Evolutionary conservation across 2,797 vertebrate genomes (phyloP).

Genomic region (Sebastes umbrosus): DNA sequence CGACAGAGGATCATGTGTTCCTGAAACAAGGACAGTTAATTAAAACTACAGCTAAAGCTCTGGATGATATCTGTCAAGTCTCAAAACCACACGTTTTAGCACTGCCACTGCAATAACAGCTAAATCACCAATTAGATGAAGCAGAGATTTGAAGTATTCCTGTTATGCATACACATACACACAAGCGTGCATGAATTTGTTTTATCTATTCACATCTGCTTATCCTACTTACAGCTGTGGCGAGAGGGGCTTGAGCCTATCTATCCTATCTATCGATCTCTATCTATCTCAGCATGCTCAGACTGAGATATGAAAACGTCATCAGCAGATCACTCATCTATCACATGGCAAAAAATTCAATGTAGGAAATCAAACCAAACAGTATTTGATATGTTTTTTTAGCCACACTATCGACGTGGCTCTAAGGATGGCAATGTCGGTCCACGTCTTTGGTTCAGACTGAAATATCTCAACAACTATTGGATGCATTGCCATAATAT

Average conservation of each 20-base stretch:
- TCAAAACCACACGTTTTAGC: background rate
- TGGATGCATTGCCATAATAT: background rate
- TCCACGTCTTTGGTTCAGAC: background rate
- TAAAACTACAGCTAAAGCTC: background rate
- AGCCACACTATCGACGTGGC: background rate
- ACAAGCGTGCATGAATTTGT: background rate
- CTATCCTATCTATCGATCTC: background rate
- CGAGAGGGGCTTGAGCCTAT: background rate
- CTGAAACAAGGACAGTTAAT: slow-evolving; percentile 69
- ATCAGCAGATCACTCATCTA: background rate
- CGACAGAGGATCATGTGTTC: slow-evolving; percentile 98
- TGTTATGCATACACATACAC: background rate
- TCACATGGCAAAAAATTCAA: background rate
- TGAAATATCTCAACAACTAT: background rate
- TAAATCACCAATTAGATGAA: background rate
- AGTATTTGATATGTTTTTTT: background rate
- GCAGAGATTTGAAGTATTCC: background rate
- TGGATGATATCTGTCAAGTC: background rate
- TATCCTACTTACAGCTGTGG: background rate
- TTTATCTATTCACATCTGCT: background rate
- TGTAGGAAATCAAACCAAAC: background rate
- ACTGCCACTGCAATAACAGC: background rate
- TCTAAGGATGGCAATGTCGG: background rate
- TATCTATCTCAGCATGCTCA: background rate
- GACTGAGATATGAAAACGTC: background rate